These are phyloP conservation scores for Poecilia wingei DNA, from an alignment of 2,797 vertebrate species.

Conservation along the genomic window DNA sequence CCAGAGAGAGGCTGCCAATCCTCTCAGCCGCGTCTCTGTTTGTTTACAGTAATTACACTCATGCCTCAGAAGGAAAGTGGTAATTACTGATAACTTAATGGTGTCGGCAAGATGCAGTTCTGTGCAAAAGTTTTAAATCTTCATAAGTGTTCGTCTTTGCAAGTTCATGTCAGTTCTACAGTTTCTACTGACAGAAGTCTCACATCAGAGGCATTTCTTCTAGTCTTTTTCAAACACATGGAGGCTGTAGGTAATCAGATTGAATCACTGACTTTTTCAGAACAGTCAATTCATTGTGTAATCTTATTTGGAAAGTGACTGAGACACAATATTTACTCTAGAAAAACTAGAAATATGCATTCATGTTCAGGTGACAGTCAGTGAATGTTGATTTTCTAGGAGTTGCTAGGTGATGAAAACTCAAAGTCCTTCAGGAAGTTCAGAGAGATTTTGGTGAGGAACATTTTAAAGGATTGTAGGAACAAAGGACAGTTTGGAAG, in stretches of 20 bases:
- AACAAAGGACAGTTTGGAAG: background rate
- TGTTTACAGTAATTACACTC: constrained; percentile 51
- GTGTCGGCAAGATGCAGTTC: constrained; percentile 25
- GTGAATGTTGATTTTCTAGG: background rate
- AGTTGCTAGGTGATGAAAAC: background rate
- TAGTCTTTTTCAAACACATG: background rate
- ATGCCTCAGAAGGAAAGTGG: constrained; percentile 28
- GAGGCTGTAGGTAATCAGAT: background rate
- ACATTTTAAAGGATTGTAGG: background rate
- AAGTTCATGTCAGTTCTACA: background rate
- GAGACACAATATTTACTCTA: background rate
- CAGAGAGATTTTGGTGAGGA: background rate
- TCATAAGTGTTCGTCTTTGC: background rate
- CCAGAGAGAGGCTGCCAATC: constrained; percentile 46
- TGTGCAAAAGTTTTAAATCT: constrained; percentile 5
- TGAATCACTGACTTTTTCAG: background rate
- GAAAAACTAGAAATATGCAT: background rate
- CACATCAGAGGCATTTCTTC: background rate
- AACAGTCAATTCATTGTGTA: background rate
- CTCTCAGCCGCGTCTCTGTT: constrained; percentile 35
- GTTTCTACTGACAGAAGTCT: background rate
- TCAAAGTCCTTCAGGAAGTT: background rate
- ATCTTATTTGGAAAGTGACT: background rate
- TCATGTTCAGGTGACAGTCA: background rate
- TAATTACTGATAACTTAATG: constrained; percentile 41